Evolutionary conservation across 1,140 invertebrate species (phyloP).

Genomic region (Parapsyche elsis): DNA sequence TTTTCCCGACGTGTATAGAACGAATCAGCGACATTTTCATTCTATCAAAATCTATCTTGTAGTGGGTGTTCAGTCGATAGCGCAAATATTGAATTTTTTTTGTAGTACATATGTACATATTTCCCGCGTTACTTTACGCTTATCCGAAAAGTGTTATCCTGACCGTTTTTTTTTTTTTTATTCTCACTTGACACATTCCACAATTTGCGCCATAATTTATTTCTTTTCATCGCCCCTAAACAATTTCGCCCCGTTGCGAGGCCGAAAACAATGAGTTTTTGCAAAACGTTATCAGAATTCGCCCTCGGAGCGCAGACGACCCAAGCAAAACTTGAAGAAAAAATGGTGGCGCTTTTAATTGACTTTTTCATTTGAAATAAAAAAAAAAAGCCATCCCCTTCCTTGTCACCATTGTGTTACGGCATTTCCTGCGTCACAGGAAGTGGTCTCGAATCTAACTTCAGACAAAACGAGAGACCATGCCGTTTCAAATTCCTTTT

Average conservation of each 20-base stretch:
- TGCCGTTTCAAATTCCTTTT: not conserved
- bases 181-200: not conserved
- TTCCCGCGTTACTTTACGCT: too few relatives aligned
- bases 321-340: not conserved
- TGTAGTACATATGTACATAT: too few relatives aligned
- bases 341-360: slow-evolving; percentile 21
- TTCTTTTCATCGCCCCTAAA: slow-evolving; percentile 8
- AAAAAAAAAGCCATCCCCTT: not conserved
- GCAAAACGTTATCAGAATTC: slow-evolving; percentile 7
- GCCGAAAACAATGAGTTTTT: not conserved
- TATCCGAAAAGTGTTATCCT: not conserved
- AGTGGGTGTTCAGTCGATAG: too few relatives aligned
- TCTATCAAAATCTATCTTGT: too few relatives aligned
- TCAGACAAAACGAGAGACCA: not conserved
- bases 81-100: too few relatives aligned
- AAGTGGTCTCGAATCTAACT: slow-evolving; percentile 28
- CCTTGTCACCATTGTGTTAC: slow-evolving; percentile 11
- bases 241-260: not conserved
- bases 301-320: not conserved
- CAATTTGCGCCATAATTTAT: slow-evolving; percentile 20
- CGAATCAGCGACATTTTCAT: too few relatives aligned
- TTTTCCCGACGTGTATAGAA: not conserved
- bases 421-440: slow-evolving; percentile 1
- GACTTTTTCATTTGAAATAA: slow-evolving; percentile 23
- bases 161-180: not conserved